phyloP scores from a whole-genome alignment of 2,113 vertebrate species.

The Pollachius pollachius region DNA sequence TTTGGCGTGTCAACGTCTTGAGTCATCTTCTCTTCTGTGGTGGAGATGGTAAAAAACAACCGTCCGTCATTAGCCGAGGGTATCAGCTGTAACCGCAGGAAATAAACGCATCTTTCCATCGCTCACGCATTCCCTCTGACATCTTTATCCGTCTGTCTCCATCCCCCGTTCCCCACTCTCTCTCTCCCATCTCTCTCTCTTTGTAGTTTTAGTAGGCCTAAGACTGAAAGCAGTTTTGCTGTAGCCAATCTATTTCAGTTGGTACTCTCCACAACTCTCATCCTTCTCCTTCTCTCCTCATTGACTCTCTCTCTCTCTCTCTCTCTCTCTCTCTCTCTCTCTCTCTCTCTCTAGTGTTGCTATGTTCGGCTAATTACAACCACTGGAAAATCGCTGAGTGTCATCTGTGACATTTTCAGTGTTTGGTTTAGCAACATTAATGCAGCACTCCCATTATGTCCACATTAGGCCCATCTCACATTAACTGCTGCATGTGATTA shows the following conservation, averaged over 20 bases:
- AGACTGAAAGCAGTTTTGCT: too few relatives aligned
- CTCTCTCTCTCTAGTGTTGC: slow-evolving; percentile 8
- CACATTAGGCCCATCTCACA: slow-evolving; percentile 24
- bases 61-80: slow-evolving; percentile 22
- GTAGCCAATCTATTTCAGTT: too few relatives aligned
- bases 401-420: slow-evolving; percentile 52
- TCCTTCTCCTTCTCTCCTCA: background rate
- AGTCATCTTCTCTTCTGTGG: slow-evolving; percentile 50
- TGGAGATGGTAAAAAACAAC: slow-evolving; percentile 52
- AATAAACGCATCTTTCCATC: slow-evolving; percentile 41
- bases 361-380: slow-evolving; percentile 51
- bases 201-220: too few relatives aligned
- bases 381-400: slow-evolving; percentile 10
- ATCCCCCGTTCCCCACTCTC: too few relatives aligned
- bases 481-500: too few relatives aligned
- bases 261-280: too few relatives aligned
- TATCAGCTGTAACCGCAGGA: slow-evolving; percentile 11
- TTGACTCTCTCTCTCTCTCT: background rate
- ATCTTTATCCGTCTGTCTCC: too few relatives aligned
- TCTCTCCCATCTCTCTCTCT: too few relatives aligned
- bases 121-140: background rate
- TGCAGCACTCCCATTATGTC: slow-evolving; percentile 32
- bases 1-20: slow-evolving; percentile 58
- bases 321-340: background rate
- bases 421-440: slow-evolving; percentile 43